These are phyloP conservation scores for Chrysoperla carnea DNA, from an alignment of 1,140 invertebrate species.

Conservation along the genomic window DNA sequence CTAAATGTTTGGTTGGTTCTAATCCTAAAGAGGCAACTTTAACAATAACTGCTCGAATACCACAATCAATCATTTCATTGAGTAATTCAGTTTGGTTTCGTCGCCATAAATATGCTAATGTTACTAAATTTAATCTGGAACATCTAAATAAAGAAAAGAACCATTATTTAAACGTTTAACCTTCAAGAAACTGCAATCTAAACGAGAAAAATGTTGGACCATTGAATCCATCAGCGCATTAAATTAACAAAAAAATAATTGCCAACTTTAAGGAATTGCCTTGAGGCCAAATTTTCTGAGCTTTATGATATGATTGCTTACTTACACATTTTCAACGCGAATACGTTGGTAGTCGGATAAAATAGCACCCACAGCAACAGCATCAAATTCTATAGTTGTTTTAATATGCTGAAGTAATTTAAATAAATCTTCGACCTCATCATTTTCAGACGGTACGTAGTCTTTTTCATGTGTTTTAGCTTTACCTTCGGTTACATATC, in stretches of 20 bases:
- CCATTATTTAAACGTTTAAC: background rate
- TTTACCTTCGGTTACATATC: conserved; percentile 66
- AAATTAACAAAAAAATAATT: no score
- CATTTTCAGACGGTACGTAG: conserved; percentile 70
- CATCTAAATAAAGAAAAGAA: conserved; percentile 49
- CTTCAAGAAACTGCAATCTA: background rate
- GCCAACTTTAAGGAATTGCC: no score
- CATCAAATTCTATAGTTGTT: conserved; percentile 67
- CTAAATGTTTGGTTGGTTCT: conserved; percentile 70
- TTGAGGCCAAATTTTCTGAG: no score
- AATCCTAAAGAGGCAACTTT: conserved; percentile 91
- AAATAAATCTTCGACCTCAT: conserved; percentile 99
- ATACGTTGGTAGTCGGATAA: conserved; percentile 95
- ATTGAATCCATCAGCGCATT: background rate
- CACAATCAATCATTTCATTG: conserved; percentile 92
- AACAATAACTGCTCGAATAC: conserved; percentile 85
- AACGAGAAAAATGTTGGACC: background rate
- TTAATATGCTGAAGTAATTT: conserved; percentile 68
- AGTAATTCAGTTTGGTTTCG: conserved; percentile 84
- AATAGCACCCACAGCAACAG: conserved; percentile 91
- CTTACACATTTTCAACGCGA: conserved; percentile 95
- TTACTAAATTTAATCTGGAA: conserved; percentile 67
- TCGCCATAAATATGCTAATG: conserved; percentile 87
- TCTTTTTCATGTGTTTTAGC: conserved; percentile 60
- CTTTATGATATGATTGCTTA: no score